phyloP scores from a whole-genome alignment of 2,113 vertebrate genomes.

The Thermophis baileyi region DNA sequence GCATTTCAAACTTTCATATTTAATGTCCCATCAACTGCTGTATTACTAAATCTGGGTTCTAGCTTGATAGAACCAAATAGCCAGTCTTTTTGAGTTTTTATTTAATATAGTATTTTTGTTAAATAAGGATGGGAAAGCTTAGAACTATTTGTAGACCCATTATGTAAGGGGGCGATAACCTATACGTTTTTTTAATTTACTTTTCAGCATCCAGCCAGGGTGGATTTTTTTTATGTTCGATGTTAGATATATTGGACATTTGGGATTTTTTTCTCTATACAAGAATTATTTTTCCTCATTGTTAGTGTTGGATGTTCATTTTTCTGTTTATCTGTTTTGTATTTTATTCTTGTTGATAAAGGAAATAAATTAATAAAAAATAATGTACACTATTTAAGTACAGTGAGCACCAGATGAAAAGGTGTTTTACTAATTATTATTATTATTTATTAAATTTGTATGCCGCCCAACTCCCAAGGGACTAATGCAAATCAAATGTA shows the following conservation, averaged over 20 bases:
- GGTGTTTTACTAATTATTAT: background rate
- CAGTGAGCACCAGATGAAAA: background rate
- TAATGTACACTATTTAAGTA: background rate
- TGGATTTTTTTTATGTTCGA: background rate
- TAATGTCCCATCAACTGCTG: background rate
- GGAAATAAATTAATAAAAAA: background rate
- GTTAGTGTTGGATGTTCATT: background rate
- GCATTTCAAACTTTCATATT: background rate
- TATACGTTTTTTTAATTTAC: background rate
- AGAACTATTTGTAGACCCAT: background rate
- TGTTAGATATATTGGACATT: background rate
- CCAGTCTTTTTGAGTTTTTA: background rate
- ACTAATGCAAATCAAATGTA: background rate
- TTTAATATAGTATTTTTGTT: background rate
- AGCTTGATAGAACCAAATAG: background rate
- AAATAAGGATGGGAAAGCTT: background rate
- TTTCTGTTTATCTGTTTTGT: background rate
- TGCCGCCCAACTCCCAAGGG: too few relatives aligned
- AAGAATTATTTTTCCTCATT: accelerated
- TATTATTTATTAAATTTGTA: too few relatives aligned
- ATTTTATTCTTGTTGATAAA: background rate
- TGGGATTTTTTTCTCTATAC: background rate
- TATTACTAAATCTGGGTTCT: background rate
- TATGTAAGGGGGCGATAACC: background rate
- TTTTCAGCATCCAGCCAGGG: background rate